phyloP scores from a whole-genome alignment of 2,113 vertebrate genomes.

The Syngnathoides biaculeatus region DNA sequence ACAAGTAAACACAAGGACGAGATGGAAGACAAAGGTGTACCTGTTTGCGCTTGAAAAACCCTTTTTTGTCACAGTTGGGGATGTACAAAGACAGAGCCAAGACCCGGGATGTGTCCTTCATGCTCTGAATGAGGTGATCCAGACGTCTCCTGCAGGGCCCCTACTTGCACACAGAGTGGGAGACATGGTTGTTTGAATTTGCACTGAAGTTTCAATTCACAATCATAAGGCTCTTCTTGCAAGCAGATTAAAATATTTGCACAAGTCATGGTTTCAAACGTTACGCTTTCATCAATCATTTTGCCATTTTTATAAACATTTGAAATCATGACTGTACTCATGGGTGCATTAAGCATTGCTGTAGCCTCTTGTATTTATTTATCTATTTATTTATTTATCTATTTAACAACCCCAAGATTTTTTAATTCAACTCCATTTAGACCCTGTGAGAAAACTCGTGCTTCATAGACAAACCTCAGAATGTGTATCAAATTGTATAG shows the following conservation, averaged over 20 bases:
- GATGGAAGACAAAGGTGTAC: constrained; percentile 52
- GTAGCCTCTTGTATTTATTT: no score
- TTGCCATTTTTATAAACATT: no score
- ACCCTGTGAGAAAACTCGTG: no score
- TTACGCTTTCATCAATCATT: neutral
- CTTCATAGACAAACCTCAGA: no score
- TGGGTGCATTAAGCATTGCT: no score
- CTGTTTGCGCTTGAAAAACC: constrained; percentile 98
- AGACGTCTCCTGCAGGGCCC: constrained; percentile 91
- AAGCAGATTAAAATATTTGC: neutral
- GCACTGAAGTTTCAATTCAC: neutral
- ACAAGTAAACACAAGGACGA: neutral
- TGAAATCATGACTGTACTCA: no score
- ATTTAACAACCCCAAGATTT: no score
- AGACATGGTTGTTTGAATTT: neutral
- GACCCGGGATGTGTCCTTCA: constrained; percentile 85
- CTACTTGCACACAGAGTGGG: constrained; percentile 59
- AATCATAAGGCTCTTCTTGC: neutral
- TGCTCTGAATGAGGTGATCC: constrained; percentile 85
- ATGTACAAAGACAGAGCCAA: constrained; percentile 85
- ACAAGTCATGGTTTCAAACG: neutral
- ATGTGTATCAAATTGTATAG: no score
- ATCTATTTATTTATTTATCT: no score
- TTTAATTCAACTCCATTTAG: no score
- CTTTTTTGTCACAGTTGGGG: constrained; percentile 96